Conservation (phyloP, 2,888 invertebrate genomes). For the Trissolcus japonicus region DNA sequence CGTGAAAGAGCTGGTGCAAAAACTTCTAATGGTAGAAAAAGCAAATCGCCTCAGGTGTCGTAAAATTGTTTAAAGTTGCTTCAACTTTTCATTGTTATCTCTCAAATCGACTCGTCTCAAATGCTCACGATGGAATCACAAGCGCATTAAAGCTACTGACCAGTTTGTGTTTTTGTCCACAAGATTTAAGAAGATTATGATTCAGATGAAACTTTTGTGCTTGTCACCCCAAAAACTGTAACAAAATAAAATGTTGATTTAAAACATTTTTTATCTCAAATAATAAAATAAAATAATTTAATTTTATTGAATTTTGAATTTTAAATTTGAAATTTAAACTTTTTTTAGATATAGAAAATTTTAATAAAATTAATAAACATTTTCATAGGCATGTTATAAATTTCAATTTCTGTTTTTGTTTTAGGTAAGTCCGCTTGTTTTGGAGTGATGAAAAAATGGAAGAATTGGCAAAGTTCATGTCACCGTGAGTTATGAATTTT, state of each 20-base stretch:
- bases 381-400: neutral
- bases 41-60: conserved; percentile 43
- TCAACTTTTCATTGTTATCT: conserved; percentile 37
- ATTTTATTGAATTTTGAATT: no score
- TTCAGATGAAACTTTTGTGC: conserved; percentile 22
- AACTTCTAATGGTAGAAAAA: conserved; percentile 53
- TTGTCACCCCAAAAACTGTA: conserved; percentile 2
- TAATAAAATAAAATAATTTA: no score
- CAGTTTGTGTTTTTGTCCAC: conserved; percentile 21
- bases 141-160: conserved; percentile 5
- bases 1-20: conserved; percentile 45
- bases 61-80: conserved; percentile 50
- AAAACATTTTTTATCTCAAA: no score
- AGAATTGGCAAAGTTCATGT: no score
- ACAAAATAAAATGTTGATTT: no score
- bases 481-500: no score
- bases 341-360: no score
- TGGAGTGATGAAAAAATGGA: no score
- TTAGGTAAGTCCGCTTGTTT: no score
- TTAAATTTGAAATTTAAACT: no score
- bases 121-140: conserved; percentile 8
- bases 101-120: conserved; percentile 17
- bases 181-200: conserved; percentile 30
- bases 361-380: neutral
- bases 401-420: neutral